phyloP scores from a whole-genome alignment of 2,888 invertebrate genomes.

The Camptogramma bilineatum region DNA sequence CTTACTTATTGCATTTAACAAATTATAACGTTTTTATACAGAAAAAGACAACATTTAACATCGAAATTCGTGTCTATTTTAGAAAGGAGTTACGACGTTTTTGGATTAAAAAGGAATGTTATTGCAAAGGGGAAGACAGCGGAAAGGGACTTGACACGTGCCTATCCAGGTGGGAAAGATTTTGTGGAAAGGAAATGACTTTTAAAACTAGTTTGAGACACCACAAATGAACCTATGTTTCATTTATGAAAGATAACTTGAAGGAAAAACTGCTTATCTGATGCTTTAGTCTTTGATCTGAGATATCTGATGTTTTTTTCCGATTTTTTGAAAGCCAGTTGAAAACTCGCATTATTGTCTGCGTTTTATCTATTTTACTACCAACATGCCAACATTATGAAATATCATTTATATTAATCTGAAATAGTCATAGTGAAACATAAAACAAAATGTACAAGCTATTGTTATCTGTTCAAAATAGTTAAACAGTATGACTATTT shows the following conservation, averaged over 20 bases:
- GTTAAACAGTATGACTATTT: no score
- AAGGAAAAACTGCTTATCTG: no score
- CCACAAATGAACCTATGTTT: not conserved
- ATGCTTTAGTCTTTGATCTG: not conserved
- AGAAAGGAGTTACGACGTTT: conserved; percentile 46
- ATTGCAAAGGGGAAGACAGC: conserved; percentile 58
- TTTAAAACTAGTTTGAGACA: conserved; percentile 38
- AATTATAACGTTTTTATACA: not conserved
- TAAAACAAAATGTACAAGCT: no score
- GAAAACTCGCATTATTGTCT: no score
- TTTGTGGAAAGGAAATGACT: conserved; percentile 64
- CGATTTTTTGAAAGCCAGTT: no score
- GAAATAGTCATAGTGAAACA: no score
- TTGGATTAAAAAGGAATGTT: conserved; percentile 23
- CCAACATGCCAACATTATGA: no score
- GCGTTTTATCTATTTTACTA: no score
- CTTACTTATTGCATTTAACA: conserved; percentile 1
- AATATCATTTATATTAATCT: no score
- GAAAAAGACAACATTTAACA: not conserved
- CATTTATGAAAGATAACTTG: no score
- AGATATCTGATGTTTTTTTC: no score
- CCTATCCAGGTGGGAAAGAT: conserved; percentile 67
- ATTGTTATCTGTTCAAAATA: no score
- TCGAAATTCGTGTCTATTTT: not conserved
- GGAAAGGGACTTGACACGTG: conserved; percentile 73